Conservation (phyloP, 2,888 invertebrate species). For the Dryocosmus kuriphilus region DNA sequence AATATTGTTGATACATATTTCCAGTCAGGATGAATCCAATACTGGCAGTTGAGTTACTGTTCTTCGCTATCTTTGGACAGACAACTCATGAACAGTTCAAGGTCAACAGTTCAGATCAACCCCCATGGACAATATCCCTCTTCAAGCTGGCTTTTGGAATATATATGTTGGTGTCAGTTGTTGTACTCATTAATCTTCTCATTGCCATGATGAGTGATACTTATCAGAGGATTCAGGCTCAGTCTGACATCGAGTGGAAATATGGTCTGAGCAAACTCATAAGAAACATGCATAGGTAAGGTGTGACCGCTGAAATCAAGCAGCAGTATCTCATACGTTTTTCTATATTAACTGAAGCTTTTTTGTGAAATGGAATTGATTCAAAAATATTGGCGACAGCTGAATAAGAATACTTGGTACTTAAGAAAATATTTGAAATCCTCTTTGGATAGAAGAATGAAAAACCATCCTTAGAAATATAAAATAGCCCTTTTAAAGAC, state of each 20-base stretch:
- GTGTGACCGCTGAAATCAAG: slow-evolving; percentile 5
- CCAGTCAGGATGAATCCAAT: slow-evolving; percentile 94
- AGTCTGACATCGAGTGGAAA: slow-evolving; percentile 90
- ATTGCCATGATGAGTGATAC: slow-evolving; percentile 99
- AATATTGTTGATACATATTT: slow-evolving; percentile 69
- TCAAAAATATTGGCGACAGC: neutral
- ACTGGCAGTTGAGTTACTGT: slow-evolving; percentile 97
- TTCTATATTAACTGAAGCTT: neutral
- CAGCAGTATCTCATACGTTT: neutral
- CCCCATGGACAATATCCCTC: slow-evolving; percentile 90
- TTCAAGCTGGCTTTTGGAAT: slow-evolving; percentile 94
- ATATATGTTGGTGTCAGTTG: slow-evolving; percentile 99
- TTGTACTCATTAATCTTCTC: slow-evolving; percentile 98
- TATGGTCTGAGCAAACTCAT: slow-evolving; percentile 88
- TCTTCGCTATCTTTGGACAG: slow-evolving; percentile 99
- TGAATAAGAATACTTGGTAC: too few relatives aligned
- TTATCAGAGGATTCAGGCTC: slow-evolving; percentile 98
- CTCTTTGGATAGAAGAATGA: too few relatives aligned
- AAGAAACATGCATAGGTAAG: slow-evolving; percentile 85
- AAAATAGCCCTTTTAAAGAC: too few relatives aligned
- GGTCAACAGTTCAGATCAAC: slow-evolving; percentile 84
- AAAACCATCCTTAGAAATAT: too few relatives aligned
- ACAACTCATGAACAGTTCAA: slow-evolving; percentile 90
- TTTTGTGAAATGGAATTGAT: slow-evolving; percentile 7
- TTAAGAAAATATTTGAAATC: too few relatives aligned